These are phyloP conservation scores for Poecilus cupreus DNA, from an alignment of 2,888 invertebrate genomes.

Conservation along the genomic window DNA sequence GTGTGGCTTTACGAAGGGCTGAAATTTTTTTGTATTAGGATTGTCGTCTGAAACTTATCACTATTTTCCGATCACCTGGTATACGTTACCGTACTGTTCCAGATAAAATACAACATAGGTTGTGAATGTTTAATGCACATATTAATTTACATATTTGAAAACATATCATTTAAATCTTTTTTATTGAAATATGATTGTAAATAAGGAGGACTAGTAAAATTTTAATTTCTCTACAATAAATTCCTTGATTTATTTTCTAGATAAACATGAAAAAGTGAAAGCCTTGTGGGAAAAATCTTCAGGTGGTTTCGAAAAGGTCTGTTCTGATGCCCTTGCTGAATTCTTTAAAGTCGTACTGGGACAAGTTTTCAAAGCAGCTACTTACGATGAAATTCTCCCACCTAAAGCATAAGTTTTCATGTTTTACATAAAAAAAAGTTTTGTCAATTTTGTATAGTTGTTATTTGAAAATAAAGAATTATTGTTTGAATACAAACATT, in stretches of 20 bases:
- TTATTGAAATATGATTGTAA: too few species aligned
- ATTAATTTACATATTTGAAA: too few species aligned
- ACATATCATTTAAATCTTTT: too few species aligned
- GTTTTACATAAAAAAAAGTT: background rate
- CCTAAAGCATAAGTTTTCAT: background rate
- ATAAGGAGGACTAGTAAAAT: too few species aligned
- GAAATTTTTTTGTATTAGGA: too few species aligned
- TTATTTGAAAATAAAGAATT: background rate
- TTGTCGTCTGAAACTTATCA: too few species aligned
- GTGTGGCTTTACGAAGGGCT: too few species aligned
- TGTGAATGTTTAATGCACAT: too few species aligned
- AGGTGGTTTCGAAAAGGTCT: background rate
- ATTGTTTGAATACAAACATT: too few species aligned
- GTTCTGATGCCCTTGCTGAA: background rate
- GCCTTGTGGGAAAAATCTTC: background rate
- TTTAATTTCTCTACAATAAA: background rate
- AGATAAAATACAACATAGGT: too few species aligned
- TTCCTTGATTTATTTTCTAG: background rate
- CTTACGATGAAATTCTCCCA: constrained; percentile 20
- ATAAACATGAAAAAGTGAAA: constrained; percentile 3
- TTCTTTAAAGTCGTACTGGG: background rate
- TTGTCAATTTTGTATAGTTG: background rate
- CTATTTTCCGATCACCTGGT: too few species aligned
- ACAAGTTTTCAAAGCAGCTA: constrained; percentile 1
- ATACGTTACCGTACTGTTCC: too few species aligned